Base-by-base conservation (phyloP, 2,113 vertebrate genomes). In the Oncorhynchus clarkii region DNA sequence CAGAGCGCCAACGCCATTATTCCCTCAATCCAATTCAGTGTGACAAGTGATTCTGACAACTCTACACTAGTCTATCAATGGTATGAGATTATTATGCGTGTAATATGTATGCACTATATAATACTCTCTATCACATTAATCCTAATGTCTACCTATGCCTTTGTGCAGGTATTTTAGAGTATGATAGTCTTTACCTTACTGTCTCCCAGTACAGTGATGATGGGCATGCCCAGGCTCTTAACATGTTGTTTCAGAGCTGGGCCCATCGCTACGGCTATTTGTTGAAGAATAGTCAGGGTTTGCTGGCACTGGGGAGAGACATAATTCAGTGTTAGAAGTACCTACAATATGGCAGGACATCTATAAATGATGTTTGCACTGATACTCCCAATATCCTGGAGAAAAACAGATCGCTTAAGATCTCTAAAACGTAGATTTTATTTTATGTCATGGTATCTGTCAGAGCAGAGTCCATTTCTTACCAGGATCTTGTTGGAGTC, bases 401-500 rank as follows among this genome's bases (percentile, higher is more conserved):
- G 24, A 51, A 20, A n/a, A 20, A 20, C 20, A 57, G 20, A 24
- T 66, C 1, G 4, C 8, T 29, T 12, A 65, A 24, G 34, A 39
- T 39, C 34, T 39, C 34, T 39, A 45, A 45, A 45, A 45, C 0
- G 0, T 11, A 18, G 0, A 66, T 12, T 13, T 29, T 66, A 27
- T 66, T 66, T 14, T 6, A 45, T 12, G 39, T 13, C 64, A 66
- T 27, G 2, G 26, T 24, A 66, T 14, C 26, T 66, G 26, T 66
- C 22, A 67, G 29, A 31, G 3, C 29, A 34, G 14, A 27, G 62
- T 0, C 16, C 12, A 80, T 2, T 67, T 81, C 80, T 82, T 89
- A 98, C 98, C 96, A 99, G 91, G 79, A 99, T 97, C 89, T 99
- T 99, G 93, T 99, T 99, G 76, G 97, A 99, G 85, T 99, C 98